Percentiles rank a stretch among this genome's conserved stretches.
Evolutionary conservation across 2,113 vertebrate genomes (phyloP).

Genomic region (Pyrgilauda ruficollis): DNA sequence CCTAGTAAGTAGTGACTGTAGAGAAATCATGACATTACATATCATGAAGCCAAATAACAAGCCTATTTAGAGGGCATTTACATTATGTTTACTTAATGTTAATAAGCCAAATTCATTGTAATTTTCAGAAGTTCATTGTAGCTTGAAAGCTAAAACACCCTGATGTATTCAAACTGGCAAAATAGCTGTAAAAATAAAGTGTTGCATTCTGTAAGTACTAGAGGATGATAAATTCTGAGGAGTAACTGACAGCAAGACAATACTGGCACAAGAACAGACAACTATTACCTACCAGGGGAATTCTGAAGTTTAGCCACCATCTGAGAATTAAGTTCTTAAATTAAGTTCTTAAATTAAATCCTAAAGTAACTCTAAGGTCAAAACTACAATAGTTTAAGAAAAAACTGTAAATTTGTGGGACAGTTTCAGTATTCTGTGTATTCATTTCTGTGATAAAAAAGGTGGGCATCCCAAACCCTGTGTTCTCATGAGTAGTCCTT

Average conservation of each 20-base stretch:
- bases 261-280: background rate
- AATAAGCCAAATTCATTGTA: background rate
- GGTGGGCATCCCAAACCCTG: background rate
- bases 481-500: background rate
- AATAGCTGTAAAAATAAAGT: background rate
- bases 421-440: background rate
- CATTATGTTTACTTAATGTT: background rate
- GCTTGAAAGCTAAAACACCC: background rate
- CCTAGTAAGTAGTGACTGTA: background rate
- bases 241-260: background rate
- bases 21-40: background rate
- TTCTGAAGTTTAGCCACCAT: background rate
- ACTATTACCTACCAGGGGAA: background rate
- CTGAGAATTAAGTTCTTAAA: background rate
- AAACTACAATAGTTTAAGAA: background rate
- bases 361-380: background rate
- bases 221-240: background rate
- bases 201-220: background rate
- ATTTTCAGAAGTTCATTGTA: background rate
- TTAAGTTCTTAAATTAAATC: background rate
- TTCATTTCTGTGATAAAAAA: background rate
- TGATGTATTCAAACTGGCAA: background rate
- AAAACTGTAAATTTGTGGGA: background rate
- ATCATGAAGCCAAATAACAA: background rate
- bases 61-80: background rate